Evolutionary conservation across 2,797 vertebrate genomes (phyloP), one percentile per base, ranked within the genome.

Genomic region (Ctenopoma multispine): DNA sequence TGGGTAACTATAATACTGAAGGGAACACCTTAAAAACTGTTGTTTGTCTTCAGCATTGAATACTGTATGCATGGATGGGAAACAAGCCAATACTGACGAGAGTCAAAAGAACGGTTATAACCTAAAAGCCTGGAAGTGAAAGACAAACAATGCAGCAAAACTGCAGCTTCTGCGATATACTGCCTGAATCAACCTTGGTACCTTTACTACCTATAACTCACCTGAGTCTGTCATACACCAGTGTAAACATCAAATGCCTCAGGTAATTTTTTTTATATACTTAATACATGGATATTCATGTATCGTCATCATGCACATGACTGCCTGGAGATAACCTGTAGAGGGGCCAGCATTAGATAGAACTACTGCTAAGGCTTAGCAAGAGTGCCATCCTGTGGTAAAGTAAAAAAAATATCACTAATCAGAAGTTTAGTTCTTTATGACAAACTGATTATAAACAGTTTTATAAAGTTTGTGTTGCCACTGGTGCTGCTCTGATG

Each of bases 311-410:
- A 56, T 14, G 13, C n/a, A 57, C 11, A 36, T 27, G 4, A 11
- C 41, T 5, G 55, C 40, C 51, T 31, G 21, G 4, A 71, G 62
- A 69, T 40, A 56, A 80, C 57, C 55, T 56, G 41, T 59, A 51
- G 36, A 75, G 40, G 75, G 53, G 21, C 50, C 36, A n/a, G 56
- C n/a, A 18, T 7, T 34, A 2, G 10, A 63, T 34, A 2, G 10
- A 64, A 51, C 73, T 69, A 60, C 43, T 64, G 69, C 60, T 65
- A 60, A 70, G 61, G 81, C 81, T 93, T 89, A 81, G 79, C 94
- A 86, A 93, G 90, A 94, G 92, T 92, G 93, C 93, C 93, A 93
- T 92, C 94, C 79, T 91, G 94, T 95, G 93, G 92, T 79, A 83
- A 82, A 80, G 64, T 14, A 13, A 14, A 40, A 40, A 34, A 67